phyloP scores from a whole-genome alignment of 2,113 vertebrate genomes.

The Falco punctatus region DNA sequence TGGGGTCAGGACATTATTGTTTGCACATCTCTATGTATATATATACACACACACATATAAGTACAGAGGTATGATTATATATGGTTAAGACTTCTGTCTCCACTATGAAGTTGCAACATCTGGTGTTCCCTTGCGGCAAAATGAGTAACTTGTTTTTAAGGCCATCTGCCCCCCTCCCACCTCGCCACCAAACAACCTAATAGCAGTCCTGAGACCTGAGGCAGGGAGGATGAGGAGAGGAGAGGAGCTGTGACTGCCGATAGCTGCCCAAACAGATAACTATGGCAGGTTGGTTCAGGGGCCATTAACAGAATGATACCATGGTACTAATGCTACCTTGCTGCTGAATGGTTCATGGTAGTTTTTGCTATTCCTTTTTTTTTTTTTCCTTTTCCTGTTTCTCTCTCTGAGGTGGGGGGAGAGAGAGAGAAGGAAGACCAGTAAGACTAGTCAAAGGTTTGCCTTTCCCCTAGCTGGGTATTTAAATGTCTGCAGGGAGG shows the following conservation, averaged over 20 bases:
- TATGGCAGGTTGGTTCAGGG: not conserved
- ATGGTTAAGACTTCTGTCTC: not conserved
- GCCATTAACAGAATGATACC: not conserved
- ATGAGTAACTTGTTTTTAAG: not conserved
- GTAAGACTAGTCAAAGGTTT: not conserved
- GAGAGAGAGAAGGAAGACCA: not conserved
- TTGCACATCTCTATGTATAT: not conserved
- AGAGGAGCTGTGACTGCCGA: not conserved
- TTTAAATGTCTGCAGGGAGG: not conserved
- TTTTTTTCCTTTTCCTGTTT: not conserved
- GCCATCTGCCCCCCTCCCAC: not conserved
- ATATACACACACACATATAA: too few species aligned
- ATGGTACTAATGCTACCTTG: not conserved
- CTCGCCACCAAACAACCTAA: not conserved
- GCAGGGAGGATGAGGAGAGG: not conserved
- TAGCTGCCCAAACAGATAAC: not conserved
- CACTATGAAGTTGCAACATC: not conserved
- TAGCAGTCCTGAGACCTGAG: not conserved
- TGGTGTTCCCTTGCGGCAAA: not conserved
- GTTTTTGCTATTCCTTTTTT: not conserved
- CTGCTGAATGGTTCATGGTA: not conserved
- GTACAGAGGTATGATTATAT: not conserved
- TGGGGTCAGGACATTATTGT: not conserved
- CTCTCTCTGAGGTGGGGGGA: rapidly evolving
- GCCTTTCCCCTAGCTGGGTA: not conserved